A percentile compares a stretch with the other conserved stretches of the same genome.
These are phyloP conservation scores for Melanostoma mellinum DNA, from an alignment of 2,888 invertebrate species.

Conservation along the genomic window DNA sequence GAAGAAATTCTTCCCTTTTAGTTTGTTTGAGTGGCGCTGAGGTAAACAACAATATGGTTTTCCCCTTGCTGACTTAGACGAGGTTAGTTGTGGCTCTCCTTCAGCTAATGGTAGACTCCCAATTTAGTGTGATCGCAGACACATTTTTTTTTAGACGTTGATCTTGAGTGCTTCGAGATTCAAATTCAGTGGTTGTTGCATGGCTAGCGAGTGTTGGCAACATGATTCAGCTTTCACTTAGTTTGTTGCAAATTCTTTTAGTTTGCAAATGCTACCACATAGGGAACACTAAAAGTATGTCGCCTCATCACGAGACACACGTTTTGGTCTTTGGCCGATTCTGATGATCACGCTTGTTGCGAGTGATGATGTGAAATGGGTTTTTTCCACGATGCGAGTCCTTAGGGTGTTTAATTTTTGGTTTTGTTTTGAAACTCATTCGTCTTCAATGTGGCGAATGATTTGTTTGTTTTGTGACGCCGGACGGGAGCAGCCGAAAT, in stretches of 20 bases:
- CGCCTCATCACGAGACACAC: constrained; percentile 24
- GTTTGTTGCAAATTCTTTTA: constrained; percentile 49
- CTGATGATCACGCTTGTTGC: constrained; percentile 56
- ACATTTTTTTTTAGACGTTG: constrained; percentile 2
- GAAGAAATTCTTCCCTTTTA: too few relatives aligned
- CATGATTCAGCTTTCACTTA: constrained; percentile 45
- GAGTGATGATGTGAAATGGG: constrained; percentile 34
- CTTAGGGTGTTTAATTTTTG: neutral
- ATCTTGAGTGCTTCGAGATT: constrained; percentile 24
- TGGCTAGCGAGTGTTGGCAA: constrained; percentile 47
- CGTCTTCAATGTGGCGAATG: constrained; percentile 10
- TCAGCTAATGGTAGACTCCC: neutral
- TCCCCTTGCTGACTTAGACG: too few relatives aligned
- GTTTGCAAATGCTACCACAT: neutral
- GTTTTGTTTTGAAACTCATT: neutral
- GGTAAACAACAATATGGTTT: too few relatives aligned
- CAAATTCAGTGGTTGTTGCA: constrained; percentile 53
- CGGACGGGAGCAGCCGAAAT: constrained; percentile 10
- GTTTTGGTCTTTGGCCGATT: constrained; percentile 3
- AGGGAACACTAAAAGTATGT: constrained; percentile 23
- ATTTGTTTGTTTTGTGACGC: neutral
- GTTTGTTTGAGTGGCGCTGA: too few relatives aligned
- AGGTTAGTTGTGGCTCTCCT: too few relatives aligned
- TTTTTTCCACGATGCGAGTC: neutral
- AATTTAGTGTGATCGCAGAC: neutral